Evolutionary conservation across 2,797 vertebrate species (phyloP).

Genomic region (Cryptoprocta ferox): DNA sequence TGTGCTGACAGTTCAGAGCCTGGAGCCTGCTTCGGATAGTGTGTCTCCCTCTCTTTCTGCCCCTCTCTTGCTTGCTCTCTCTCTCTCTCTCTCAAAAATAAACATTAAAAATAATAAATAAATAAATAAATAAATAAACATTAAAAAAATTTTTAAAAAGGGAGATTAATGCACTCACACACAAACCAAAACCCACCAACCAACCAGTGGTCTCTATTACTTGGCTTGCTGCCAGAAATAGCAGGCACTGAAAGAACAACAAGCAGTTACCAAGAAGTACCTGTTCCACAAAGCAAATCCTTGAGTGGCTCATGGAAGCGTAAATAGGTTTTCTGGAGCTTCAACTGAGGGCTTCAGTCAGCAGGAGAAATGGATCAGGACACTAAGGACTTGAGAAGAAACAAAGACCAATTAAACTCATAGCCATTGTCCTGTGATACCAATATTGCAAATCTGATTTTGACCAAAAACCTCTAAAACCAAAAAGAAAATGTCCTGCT

Average conservation of each 20-base stretch:
- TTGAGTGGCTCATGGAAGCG: neutral
- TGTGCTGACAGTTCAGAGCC: too few species aligned
- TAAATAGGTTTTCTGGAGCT: neutral
- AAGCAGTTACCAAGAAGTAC: neutral
- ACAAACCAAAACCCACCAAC: neutral
- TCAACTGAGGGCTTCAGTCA: neutral
- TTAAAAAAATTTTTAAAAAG: too few species aligned
- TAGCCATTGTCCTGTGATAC: neutral
- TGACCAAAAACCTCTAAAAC: neutral
- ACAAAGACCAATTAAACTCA: neutral
- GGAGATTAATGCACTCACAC: neutral
- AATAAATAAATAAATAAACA: too few species aligned
- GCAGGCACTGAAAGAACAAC: neutral
- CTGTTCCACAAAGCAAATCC: conserved; percentile 6
- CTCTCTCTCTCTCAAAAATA: too few species aligned
- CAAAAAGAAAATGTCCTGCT: neutral
- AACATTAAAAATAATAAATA: too few species aligned
- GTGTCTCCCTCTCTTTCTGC: too few species aligned
- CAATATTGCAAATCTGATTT: neutral
- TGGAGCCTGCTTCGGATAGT: too few species aligned
- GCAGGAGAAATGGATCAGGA: neutral
- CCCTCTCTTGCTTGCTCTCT: too few species aligned
- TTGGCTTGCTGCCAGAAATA: neutral
- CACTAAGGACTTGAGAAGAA: neutral
- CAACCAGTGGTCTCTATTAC: neutral